phyloP scores from a whole-genome alignment of 1,140 invertebrate genomes.

The Halictus rubicundus region DNA sequence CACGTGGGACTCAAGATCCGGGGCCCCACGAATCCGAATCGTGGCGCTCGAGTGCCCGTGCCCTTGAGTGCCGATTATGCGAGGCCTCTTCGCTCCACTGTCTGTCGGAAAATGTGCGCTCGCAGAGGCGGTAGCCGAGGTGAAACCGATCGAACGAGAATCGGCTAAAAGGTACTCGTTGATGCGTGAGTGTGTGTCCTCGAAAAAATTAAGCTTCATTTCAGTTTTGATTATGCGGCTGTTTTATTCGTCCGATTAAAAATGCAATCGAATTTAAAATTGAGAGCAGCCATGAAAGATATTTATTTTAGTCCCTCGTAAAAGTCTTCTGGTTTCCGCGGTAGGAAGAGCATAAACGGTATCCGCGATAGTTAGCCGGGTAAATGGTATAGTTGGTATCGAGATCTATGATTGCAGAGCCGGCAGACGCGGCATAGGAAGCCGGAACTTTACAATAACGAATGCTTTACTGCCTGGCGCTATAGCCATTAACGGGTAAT shows the following conservation, averaged over 20 bases:
- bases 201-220: too few species aligned
- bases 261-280: too few species aligned
- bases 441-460: constrained; percentile 76
- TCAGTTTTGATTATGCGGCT: too few species aligned
- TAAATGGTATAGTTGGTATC: not conserved
- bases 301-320: too few species aligned
- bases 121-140: not conserved
- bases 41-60: not conserved
- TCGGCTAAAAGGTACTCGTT: too few species aligned
- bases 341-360: too few species aligned
- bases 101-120: not conserved
- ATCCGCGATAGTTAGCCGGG: too few species aligned
- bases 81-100: not conserved
- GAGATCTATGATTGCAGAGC: constrained; percentile 25
- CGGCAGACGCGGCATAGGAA: constrained; percentile 45
- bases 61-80: not conserved
- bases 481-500: constrained; percentile 81
- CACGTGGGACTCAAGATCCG: constrained; percentile 24
- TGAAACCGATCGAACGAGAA: not conserved
- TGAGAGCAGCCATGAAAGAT: too few species aligned
- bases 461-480: constrained; percentile 74
- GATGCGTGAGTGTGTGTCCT: too few species aligned
- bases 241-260: too few species aligned
- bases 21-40: constrained; percentile 21
- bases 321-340: too few species aligned